Base-by-base conservation (phyloP, 2,797 vertebrate genomes). In the Pseudomugil tenellus region DNA sequence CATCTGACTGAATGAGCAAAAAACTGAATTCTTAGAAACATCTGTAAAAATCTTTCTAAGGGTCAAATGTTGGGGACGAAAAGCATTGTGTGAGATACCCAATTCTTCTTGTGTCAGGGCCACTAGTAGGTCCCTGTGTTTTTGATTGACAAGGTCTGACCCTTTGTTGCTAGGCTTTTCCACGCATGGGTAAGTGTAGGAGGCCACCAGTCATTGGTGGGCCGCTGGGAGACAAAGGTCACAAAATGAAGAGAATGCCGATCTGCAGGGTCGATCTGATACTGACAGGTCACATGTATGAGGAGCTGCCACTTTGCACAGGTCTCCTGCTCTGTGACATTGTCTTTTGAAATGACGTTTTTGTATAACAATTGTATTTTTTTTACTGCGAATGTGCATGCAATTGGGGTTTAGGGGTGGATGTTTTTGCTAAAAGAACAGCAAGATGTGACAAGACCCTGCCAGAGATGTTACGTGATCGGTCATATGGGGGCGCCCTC, bases 131-230 rank as follows among this genome's bases (percentile, higher is more conserved):
- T 19, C 75, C 58, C 62, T 74, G 76, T 58, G 76, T 43, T 83
- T n/a, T 69, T 91, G 92, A 95, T 89, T 91, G 93, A 94, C 93
- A 92, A 81, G 88, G 81, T 84, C 87, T 59, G 74, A 87, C 77
- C 85, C 77, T 81, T 76, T 58, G 84, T 81, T 84, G 83, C 77
- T 63, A 77, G 75, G 81, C 81, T 91, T 91, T 93, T 89, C 91
- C 89, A 92, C 87, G 85, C 86, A 88, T 76, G 75, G 59, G 74
- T 87, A 80, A 89, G 87, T 83, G 88, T 91, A 68, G 69, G 79
- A 88, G 88, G 88, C 92, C 88, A 80, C 80, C 90, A 91, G 86
- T 92, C 92, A 91, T 84, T 83, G 74, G 74, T 88, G 77, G 79
- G 81, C 84, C 21, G 51, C 78, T 80, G 66, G 23, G 68, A 84